These are phyloP conservation scores for Oithona nana DNA, from an alignment of 2,888 invertebrate genomes.

Conservation along the genomic window DNA sequence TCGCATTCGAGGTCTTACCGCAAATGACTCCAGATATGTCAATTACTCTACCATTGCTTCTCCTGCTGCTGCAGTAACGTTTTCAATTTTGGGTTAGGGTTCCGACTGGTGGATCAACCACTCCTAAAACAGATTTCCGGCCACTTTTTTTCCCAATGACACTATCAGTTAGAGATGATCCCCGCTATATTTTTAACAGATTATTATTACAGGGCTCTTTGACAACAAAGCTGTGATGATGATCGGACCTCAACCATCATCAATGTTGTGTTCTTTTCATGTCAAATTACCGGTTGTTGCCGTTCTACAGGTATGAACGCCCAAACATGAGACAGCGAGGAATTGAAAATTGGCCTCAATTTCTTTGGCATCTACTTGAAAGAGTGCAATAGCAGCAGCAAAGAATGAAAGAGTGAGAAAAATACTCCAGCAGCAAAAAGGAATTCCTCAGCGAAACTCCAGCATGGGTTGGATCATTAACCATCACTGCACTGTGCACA, in stretches of 20 bases:
- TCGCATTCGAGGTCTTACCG: not conserved
- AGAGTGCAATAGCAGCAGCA: not conserved
- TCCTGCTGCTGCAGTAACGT: not conserved
- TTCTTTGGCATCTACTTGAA: not conserved
- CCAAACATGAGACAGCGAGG: too few species aligned
- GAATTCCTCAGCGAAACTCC: too few species aligned
- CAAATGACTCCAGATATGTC: not conserved
- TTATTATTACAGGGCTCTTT: too few species aligned
- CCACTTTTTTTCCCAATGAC: too few species aligned
- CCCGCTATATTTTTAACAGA: too few species aligned
- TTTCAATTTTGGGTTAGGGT: not conserved
- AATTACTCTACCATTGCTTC: not conserved
- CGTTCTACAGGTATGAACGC: too few species aligned
- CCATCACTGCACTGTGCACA: not conserved
- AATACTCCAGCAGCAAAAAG: not conserved
- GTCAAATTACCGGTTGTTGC: not conserved
- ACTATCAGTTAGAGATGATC: too few species aligned
- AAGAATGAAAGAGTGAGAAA: not conserved
- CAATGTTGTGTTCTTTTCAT: not conserved
- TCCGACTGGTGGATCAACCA: not conserved
- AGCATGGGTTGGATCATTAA: too few species aligned
- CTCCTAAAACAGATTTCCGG: not conserved
- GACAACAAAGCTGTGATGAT: not conserved
- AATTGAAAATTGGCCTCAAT: not conserved
- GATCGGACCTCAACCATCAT: too few species aligned